Evolutionary conservation across 2,113 vertebrate genomes (phyloP).

Genomic region (Pithys albifrons): DNA sequence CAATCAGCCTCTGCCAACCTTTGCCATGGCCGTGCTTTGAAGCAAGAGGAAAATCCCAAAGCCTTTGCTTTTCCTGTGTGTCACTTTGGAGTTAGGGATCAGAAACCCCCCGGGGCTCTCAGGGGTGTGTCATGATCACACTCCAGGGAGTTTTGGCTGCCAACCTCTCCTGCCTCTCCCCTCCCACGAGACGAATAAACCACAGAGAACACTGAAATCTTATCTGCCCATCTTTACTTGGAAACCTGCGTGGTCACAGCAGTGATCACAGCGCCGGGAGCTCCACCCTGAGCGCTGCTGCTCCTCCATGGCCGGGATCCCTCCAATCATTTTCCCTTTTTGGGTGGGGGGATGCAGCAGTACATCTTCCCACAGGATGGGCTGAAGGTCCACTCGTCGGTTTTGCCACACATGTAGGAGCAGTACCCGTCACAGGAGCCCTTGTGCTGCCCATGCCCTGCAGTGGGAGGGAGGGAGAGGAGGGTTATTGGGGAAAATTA

Average conservation of each 20-base stretch:
- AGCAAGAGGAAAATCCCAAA: background rate
- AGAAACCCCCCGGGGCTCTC: background rate
- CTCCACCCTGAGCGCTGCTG: rapidly evolving
- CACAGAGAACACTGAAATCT: background rate
- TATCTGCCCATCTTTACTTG: slow-evolving; percentile 33
- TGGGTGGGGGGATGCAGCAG: slow-evolving; percentile 38
- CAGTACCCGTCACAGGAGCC: background rate
- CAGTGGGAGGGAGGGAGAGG: background rate
- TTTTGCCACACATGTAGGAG: background rate
- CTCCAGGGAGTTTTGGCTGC: background rate
- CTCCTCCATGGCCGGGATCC: rapidly evolving
- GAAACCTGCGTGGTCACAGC: background rate
- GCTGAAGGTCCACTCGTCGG: slow-evolving; percentile 13
- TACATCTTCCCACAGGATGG: slow-evolving; percentile 17
- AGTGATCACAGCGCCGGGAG: rapidly evolving
- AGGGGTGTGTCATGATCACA: rapidly evolving
- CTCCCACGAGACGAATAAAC: background rate
- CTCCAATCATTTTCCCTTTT: background rate
- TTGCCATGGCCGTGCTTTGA: background rate
- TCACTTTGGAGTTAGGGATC: background rate
- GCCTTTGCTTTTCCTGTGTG: background rate
- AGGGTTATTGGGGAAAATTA: background rate
- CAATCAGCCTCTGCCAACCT: background rate
- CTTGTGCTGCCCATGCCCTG: slow-evolving; percentile 17
- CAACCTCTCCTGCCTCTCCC: background rate